phyloP scores from a whole-genome alignment of 92 coral and sea anemone species.

The Porites cylindrica region DNA sequence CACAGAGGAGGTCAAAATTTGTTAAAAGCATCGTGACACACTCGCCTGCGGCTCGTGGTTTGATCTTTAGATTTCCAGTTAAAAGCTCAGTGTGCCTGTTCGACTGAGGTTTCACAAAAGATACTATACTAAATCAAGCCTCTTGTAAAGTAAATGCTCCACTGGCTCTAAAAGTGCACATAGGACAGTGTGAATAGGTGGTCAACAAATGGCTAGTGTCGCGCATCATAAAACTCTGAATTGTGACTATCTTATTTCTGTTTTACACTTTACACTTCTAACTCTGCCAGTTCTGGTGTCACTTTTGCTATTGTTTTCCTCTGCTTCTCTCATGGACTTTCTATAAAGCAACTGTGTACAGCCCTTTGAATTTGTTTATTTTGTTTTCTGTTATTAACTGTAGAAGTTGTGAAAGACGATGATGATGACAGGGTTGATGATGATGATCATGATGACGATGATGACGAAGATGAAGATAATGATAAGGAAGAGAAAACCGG shows the following conservation, averaged over 20 bases:
- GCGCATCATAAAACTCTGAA: background rate
- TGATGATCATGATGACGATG: constrained; percentile 49
- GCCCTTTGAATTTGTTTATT: constrained; percentile 1
- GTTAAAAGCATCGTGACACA: too few species aligned
- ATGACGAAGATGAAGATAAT: constrained; percentile 63
- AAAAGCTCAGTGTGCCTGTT: too few species aligned
- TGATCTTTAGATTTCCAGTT: too few species aligned
- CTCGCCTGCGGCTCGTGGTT: too few species aligned
- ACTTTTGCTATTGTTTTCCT: constrained; percentile 37
- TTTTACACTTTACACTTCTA: background rate
- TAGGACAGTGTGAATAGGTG: too few species aligned
- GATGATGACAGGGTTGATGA: constrained; percentile 32
- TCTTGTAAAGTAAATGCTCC: too few species aligned
- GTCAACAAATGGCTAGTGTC: background rate
- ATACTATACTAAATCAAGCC: too few species aligned
- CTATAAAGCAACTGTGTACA: background rate
- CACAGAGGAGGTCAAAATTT: too few species aligned
- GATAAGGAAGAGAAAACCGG: constrained; percentile 59
- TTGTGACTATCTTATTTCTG: background rate
- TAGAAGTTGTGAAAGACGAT: constrained; percentile 58
- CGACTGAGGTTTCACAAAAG: too few species aligned
- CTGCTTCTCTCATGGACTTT: background rate
- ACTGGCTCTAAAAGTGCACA: too few species aligned
- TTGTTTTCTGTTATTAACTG: constrained; percentile 26
- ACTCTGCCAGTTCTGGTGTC: constrained; percentile 20